These are phyloP conservation scores for Pseudachorutes palmiensis DNA, from an alignment of 1,140 invertebrate genomes.

Conservation along the genomic window DNA sequence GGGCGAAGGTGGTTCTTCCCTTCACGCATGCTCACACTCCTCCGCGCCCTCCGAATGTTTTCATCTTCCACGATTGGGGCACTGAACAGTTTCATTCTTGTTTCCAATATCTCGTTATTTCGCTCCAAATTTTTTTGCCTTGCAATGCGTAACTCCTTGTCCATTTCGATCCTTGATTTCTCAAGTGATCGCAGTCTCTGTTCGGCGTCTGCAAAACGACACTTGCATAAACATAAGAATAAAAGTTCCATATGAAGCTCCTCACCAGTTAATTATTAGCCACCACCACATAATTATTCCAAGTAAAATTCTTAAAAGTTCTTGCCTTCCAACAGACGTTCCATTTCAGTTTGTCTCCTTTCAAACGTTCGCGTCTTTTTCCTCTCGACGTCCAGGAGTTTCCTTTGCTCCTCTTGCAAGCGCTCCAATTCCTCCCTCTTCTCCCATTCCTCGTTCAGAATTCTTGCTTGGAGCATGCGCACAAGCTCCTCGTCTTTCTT, in stretches of 20 bases:
- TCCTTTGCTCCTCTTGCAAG: constrained; percentile 63
- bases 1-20: constrained; percentile 18
- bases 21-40: constrained; percentile 37
- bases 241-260: background rate
- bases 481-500: constrained; percentile 77
- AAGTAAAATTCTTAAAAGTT: background rate
- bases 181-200: constrained; percentile 56
- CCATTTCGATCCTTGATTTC: constrained; percentile 56
- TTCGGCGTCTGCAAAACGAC: constrained; percentile 52
- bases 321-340: constrained; percentile 55
- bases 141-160: constrained; percentile 56
- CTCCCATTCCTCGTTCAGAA: constrained; percentile 73
- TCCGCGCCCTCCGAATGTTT: constrained; percentile 25
- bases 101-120: constrained; percentile 56
- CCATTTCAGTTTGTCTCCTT: constrained; percentile 59
- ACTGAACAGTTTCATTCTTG: constrained; percentile 46
- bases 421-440: constrained; percentile 66
- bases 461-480: constrained; percentile 59
- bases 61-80: constrained; percentile 36
- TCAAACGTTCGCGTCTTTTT: constrained; percentile 65
- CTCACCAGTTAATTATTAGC: background rate
- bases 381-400: constrained; percentile 61
- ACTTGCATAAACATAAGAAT: background rate
- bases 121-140: constrained; percentile 60
- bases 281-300: background rate